A percentile compares a stretch with the other conserved stretches of the same genome.
phyloP scores from a whole-genome alignment of 2,113 vertebrate species.

The Falcunculus frontatus region DNA sequence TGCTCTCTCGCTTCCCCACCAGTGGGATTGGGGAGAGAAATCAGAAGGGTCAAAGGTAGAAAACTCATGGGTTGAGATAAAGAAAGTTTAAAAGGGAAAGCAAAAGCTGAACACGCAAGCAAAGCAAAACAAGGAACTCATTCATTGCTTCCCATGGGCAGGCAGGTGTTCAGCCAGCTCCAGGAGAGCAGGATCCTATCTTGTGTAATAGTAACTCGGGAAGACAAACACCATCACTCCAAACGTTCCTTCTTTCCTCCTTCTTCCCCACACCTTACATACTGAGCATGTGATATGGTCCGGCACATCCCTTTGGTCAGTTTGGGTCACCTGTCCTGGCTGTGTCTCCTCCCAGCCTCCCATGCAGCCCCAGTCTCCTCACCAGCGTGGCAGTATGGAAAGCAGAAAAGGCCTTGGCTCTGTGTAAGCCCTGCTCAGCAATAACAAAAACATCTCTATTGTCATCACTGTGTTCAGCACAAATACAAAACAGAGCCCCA shows the following conservation, averaged over 20 bases:
- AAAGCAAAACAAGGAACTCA: not conserved
- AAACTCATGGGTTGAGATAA: not conserved
- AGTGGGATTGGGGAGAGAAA: fast-evolving
- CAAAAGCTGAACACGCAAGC: not conserved
- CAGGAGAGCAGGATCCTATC: not conserved
- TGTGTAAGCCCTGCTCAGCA: not conserved
- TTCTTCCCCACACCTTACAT: fast-evolving
- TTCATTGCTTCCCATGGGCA: not conserved
- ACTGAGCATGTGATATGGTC: not conserved
- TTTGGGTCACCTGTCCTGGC: not conserved
- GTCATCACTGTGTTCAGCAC: not conserved
- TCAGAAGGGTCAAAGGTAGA: not conserved
- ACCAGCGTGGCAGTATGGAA: fast-evolving
- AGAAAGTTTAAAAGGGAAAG: not conserved
- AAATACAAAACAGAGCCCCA: not conserved
- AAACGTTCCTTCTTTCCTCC: not conserved
- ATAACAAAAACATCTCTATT: not conserved
- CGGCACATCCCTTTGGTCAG: not conserved
- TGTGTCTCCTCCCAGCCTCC: not conserved
- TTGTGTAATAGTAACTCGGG: no score
- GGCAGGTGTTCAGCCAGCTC: not conserved
- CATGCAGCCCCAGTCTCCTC: not conserved
- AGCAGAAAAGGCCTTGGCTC: not conserved
- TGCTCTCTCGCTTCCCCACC: not conserved
- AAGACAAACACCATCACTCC: not conserved